A percentile compares a stretch with the other conserved stretches of the same genome.
phyloP scores from a whole-genome alignment of 2,797 vertebrate genomes.

The Ibycter americanus region DNA sequence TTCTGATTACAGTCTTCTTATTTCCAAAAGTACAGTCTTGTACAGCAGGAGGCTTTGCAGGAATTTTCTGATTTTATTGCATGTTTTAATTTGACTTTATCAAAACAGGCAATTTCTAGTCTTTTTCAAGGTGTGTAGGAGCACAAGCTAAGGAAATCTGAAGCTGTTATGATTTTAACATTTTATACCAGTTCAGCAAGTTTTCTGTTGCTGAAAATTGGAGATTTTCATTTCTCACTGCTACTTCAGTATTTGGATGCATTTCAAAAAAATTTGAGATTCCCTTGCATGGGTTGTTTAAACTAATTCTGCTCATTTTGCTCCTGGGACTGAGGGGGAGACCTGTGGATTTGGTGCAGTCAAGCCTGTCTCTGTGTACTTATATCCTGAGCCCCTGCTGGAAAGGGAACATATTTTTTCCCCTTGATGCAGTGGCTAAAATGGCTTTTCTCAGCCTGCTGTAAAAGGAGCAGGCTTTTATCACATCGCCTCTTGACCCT shows the following conservation, averaged over 20 bases:
- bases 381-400: neutral
- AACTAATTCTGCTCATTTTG: neutral
- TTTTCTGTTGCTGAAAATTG: neutral
- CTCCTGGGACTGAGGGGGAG: neutral
- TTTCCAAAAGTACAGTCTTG: neutral
- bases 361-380: neutral
- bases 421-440: neutral
- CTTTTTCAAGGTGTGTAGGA: neutral
- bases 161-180: neutral
- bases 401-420: neutral
- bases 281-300: neutral
- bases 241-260: neutral
- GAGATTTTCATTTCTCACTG: neutral
- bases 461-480: constrained; percentile 26
- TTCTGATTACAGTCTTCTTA: neutral
- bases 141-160: neutral
- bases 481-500: neutral
- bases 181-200: neutral
- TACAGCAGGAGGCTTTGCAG: neutral
- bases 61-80: neutral
- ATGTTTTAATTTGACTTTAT: neutral
- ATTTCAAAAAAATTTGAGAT: neutral
- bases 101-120: neutral
- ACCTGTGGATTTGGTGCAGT: neutral
- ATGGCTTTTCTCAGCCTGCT: constrained; percentile 21